phyloP scores from a whole-genome alignment of 2,113 vertebrate species.

The Corythornis vintsioides region DNA sequence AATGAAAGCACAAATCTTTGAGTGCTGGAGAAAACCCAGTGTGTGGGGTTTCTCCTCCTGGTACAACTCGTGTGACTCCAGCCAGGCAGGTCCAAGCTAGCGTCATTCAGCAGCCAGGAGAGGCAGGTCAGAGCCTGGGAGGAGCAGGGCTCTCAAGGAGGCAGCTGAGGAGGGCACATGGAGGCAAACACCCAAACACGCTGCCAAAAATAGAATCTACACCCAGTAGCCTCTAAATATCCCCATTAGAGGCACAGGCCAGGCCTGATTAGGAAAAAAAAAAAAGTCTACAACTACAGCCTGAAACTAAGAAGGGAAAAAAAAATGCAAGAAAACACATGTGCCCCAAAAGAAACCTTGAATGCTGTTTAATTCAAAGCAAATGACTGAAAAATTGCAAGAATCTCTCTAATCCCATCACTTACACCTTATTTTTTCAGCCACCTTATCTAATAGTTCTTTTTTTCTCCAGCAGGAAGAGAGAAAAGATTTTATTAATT shows the following conservation, averaged over 20 bases:
- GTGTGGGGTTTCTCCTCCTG: neutral
- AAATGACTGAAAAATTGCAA: slow-evolving; percentile 30
- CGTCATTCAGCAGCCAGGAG: neutral
- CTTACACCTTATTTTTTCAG: slow-evolving; percentile 34
- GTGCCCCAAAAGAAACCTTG: neutral
- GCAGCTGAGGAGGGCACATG: neutral
- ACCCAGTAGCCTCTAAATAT: neutral
- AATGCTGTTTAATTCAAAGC: slow-evolving; percentile 1
- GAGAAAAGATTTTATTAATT: slow-evolving; percentile 56
- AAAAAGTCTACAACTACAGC: neutral
- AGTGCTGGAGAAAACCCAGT: neutral
- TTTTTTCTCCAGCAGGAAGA: neutral
- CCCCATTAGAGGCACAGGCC: neutral
- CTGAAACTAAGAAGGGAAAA: neutral
- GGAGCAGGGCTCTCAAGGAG: neutral
- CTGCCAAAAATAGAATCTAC: neutral
- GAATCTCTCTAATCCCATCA: slow-evolving; percentile 26
- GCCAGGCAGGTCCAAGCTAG: neutral
- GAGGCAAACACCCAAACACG: neutral
- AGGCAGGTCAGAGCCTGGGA: neutral
- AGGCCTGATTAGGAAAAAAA: neutral
- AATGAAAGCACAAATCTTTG: neutral
- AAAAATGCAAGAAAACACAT: neutral
- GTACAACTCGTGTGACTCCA: neutral
- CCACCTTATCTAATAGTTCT: neutral